phyloP scores from a whole-genome alignment of 2,113 vertebrate species.

The Noctilio leporinus region DNA sequence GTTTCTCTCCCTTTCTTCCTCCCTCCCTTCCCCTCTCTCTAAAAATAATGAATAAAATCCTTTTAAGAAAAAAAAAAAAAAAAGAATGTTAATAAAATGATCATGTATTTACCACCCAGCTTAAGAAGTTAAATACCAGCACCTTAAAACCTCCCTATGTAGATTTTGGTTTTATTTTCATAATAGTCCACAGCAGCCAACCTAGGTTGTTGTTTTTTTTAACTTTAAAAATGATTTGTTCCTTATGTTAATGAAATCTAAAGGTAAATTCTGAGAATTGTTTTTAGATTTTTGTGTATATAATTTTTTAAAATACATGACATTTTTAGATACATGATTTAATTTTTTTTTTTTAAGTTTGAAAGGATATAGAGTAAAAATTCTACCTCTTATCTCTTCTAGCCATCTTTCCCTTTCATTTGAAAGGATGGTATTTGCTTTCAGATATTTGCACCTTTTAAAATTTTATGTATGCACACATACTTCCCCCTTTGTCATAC shows the following conservation, averaged over 20 bases:
- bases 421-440: neutral
- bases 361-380: neutral
- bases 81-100: neutral
- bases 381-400: neutral
- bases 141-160: neutral
- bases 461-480: neutral
- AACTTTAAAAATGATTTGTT: neutral
- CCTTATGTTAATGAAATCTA: neutral
- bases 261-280: neutral
- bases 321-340: neutral
- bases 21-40: too few species aligned
- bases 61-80: too few species aligned
- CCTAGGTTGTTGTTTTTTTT: neutral
- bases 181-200: neutral
- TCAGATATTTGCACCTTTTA: neutral
- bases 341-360: neutral
- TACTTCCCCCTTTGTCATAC: neutral
- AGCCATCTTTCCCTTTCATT: neutral
- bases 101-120: neutral
- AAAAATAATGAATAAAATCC: too few species aligned
- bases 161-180: slow-evolving; percentile 5
- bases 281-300: neutral
- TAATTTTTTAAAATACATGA: neutral
- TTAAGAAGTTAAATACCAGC: neutral
- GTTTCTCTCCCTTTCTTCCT: too few species aligned